A percentile compares a stretch with the other conserved stretches of the same genome.
Evolutionary conservation across 2,888 invertebrate genomes (phyloP).

Genomic region (Perdita meconis): DNA sequence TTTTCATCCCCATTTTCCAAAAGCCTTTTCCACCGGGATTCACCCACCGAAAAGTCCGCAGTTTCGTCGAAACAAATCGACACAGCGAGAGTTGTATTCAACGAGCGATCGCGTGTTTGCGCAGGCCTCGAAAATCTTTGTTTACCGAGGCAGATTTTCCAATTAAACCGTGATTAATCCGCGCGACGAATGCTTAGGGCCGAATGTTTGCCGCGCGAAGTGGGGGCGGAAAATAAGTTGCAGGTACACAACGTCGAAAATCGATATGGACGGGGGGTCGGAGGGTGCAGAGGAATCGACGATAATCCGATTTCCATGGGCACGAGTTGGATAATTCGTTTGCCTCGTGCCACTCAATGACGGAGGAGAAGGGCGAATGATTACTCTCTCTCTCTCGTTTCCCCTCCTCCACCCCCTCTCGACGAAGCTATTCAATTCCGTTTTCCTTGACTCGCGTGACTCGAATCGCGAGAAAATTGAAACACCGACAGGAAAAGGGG

Average conservation of each 20-base stretch:
- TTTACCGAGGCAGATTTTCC: slow-evolving; percentile 71
- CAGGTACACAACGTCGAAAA: slow-evolving; percentile 49
- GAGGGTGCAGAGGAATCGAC: slow-evolving; percentile 54
- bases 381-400: background rate
- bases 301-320: slow-evolving; percentile 67
- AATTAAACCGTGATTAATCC: slow-evolving; percentile 74
- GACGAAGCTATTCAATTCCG: slow-evolving; percentile 47
- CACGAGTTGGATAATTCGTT: slow-evolving; percentile 58
- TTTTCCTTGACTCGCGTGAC: slow-evolving; percentile 49
- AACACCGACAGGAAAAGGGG: slow-evolving; percentile 3
- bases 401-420: background rate
- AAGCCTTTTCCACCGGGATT: background rate
- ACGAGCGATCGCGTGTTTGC: slow-evolving; percentile 39
- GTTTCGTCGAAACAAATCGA: background rate
- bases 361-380: slow-evolving; percentile 8
- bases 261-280: slow-evolving; percentile 43
- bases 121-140: slow-evolving; percentile 50
- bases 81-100: background rate
- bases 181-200: slow-evolving; percentile 56
- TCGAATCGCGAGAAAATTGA: slow-evolving; percentile 48
- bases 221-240: slow-evolving; percentile 43
- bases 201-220: slow-evolving; percentile 64
- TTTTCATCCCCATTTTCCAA: background rate
- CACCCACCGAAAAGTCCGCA: background rate
- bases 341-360: slow-evolving; percentile 43